Percentiles rank a stretch among this genome's conserved stretches.
Conservation (phyloP, 2,888 invertebrate genomes). For the Cetonia aurata region DNA sequence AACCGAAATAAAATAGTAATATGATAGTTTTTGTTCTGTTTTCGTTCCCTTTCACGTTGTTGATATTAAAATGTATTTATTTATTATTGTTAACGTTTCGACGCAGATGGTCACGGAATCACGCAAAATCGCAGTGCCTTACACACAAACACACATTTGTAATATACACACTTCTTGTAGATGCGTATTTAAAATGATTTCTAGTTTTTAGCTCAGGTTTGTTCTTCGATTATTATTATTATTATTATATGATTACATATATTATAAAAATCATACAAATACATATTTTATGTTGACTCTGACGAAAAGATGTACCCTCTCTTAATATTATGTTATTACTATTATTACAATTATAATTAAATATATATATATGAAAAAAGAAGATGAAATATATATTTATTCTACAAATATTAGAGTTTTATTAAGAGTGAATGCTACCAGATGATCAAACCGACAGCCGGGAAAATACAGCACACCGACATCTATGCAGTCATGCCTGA, state of each 20-base stretch:
- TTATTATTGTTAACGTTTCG: constrained; percentile 30
- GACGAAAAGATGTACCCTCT: constrained; percentile 45
- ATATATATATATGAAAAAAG: constrained; percentile 31
- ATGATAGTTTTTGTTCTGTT: neutral
- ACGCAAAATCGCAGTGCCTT: constrained; percentile 49
- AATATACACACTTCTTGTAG: constrained; percentile 28
- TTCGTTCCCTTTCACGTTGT: neutral
- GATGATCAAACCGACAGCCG: too few species aligned
- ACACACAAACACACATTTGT: constrained; percentile 28
- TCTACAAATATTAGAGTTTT: constrained; percentile 7
- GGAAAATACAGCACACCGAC: too few species aligned
- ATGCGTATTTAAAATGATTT: constrained; percentile 45
- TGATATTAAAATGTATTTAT: constrained; percentile 20
- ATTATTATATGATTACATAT: constrained; percentile 14
- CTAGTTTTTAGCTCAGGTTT: constrained; percentile 54
- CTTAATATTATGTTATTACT: constrained; percentile 24
- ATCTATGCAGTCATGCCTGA: too few species aligned
- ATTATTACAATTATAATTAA: neutral
- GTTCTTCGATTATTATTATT: constrained; percentile 46
- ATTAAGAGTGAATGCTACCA: too few species aligned
- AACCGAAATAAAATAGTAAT: constrained; percentile 56
- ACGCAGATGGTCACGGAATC: constrained; percentile 2
- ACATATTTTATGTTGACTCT: constrained; percentile 40
- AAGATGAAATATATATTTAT: constrained; percentile 43
- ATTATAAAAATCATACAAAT: constrained; percentile 3